phyloP scores from a whole-genome alignment of 2,797 vertebrate genomes.

The Hirundo rustica region DNA sequence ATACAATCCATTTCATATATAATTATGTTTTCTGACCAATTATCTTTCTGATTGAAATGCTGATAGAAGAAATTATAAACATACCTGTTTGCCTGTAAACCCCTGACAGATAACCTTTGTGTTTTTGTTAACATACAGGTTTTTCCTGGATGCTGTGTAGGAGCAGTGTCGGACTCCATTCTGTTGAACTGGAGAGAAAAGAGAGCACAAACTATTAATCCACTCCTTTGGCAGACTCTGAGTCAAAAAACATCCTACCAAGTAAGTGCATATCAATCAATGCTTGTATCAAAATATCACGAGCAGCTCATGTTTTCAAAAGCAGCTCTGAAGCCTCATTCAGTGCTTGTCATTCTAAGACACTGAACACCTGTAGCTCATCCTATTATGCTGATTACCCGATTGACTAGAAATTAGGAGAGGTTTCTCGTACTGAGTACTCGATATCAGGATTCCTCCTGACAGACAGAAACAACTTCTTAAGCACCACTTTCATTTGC shows the following conservation, averaged over 20 bases:
- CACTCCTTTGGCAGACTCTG: not conserved
- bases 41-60: not conserved
- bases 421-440: not conserved
- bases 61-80: conserved; percentile 18
- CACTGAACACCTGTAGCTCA: not conserved
- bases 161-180: conserved; percentile 88
- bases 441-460: not conserved
- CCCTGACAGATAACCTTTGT: conserved; percentile 98
- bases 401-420: not conserved
- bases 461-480: not conserved
- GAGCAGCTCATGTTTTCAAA: not conserved
- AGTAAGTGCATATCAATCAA: not conserved
- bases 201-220: not conserved
- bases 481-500: not conserved
- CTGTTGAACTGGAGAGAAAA: conserved; percentile 84
- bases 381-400: not conserved
- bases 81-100: conserved; percentile 99
- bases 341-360: not conserved
- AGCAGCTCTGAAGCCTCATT: not conserved
- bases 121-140: conserved; percentile 89
- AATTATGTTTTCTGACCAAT: not conserved
- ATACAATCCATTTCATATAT: not conserved
- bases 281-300: not conserved
- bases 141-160: conserved; percentile 85
- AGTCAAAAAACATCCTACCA: not conserved